Conservation (phyloP, 1,140 invertebrate genomes). For the Drosophila kurseongensis region DNA sequence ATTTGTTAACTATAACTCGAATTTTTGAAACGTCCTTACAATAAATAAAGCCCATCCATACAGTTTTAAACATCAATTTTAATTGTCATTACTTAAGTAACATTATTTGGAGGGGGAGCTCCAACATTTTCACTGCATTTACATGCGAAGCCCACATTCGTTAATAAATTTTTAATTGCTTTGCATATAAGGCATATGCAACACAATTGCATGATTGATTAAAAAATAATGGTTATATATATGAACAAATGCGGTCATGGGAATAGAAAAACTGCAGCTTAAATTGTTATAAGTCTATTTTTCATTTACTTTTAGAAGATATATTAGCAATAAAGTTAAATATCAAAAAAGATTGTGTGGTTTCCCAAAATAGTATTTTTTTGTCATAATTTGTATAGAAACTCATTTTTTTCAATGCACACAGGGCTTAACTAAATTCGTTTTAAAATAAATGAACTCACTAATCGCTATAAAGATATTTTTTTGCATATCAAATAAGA, state of each 20-base stretch:
- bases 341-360: too few species aligned
- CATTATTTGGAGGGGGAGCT: too few species aligned
- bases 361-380: too few species aligned
- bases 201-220: slow-evolving; percentile 26
- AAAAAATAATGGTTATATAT: slow-evolving; percentile 8
- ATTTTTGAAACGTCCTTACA: slow-evolving; percentile 79
- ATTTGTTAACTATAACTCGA: slow-evolving; percentile 72
- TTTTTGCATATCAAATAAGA: too few species aligned
- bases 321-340: too few species aligned
- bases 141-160: background rate
- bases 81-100: background rate
- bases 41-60: slow-evolving; percentile 75
- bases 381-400: too few species aligned
- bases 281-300: background rate
- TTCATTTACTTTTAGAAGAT: background rate
- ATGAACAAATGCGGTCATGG: background rate
- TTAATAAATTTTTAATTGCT: slow-evolving; percentile 27
- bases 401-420: too few species aligned
- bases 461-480: too few species aligned
- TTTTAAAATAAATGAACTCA: too few species aligned
- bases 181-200: slow-evolving; percentile 12
- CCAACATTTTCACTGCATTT: background rate
- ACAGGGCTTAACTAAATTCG: too few species aligned
- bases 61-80: slow-evolving; percentile 32
- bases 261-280: background rate